Evolutionary conservation across 2,888 invertebrate species (phyloP).

Genomic region (Ypsolopha scabrella): DNA sequence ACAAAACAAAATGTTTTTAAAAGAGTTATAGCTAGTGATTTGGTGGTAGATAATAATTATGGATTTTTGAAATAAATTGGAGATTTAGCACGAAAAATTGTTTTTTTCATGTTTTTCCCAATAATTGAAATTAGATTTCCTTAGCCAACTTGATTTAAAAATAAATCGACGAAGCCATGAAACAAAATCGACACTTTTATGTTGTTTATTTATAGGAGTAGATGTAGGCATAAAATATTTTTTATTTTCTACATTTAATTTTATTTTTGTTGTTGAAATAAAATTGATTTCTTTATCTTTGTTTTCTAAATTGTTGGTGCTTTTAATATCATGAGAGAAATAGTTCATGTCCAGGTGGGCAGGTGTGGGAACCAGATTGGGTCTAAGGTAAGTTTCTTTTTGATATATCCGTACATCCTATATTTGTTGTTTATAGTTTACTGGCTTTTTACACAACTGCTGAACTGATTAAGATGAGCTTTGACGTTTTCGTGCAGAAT

Average conservation of each 20-base stretch:
- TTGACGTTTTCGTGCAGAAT: no score
- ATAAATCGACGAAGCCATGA: constrained; percentile 20
- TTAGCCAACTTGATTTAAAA: background rate
- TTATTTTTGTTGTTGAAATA: constrained; percentile 18
- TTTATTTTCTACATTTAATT: constrained; percentile 21
- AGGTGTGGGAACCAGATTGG: constrained; percentile 77
- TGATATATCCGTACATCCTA: background rate
- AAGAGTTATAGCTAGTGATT: background rate
- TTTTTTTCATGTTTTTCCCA: constrained; percentile 9
- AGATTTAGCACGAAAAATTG: background rate
- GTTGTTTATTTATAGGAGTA: constrained; percentile 10
- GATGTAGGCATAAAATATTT: constrained; percentile 29
- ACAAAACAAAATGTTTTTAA: background rate
- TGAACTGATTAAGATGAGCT: no score
- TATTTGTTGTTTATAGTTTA: no score
- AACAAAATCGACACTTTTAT: constrained; percentile 20
- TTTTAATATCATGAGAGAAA: constrained; percentile 81
- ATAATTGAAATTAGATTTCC: background rate
- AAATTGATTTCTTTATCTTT: constrained; percentile 19
- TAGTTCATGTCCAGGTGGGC: constrained; percentile 80
- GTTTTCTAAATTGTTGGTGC: constrained; percentile 30
- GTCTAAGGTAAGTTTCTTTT: constrained; percentile 72
- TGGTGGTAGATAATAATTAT: background rate
- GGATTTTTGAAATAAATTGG: background rate
- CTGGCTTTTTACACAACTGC: background rate